phyloP scores from a whole-genome alignment of 2,113 vertebrate genomes.

The Calonectris borealis region DNA sequence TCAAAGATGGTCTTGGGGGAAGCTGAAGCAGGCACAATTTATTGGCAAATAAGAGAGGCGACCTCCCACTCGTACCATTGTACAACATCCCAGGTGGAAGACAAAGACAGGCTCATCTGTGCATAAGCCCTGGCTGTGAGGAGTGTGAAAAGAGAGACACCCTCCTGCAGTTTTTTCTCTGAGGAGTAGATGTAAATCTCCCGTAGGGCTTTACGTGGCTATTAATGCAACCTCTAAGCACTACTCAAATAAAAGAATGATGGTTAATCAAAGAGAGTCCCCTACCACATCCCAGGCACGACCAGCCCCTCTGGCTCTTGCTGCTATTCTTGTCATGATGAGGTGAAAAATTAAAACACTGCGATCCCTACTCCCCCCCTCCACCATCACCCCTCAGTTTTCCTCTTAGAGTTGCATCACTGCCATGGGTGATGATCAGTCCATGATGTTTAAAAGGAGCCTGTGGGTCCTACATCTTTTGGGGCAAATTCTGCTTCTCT shows the following conservation, averaged over 20 bases:
- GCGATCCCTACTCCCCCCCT: background rate
- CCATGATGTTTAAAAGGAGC: background rate
- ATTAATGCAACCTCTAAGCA: background rate
- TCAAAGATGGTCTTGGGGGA: constrained; percentile 13
- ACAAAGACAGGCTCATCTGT: background rate
- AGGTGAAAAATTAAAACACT: background rate
- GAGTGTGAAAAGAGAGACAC: background rate
- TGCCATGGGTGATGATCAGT: background rate
- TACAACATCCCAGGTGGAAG: background rate
- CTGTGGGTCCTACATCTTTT: background rate
- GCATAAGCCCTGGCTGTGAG: background rate
- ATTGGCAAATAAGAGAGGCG: background rate
- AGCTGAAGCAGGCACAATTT: constrained; percentile 16
- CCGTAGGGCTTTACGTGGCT: background rate
- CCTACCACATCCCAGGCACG: background rate
- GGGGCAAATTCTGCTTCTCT: background rate
- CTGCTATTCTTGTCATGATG: background rate
- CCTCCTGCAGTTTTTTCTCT: background rate
- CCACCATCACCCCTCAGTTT: background rate
- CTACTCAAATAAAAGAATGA: background rate
- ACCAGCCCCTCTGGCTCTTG: background rate
- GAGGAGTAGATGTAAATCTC: background rate
- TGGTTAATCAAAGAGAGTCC: background rate
- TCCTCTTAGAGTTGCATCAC: background rate
- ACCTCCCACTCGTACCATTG: background rate